Percentiles rank a stretch among this genome's conserved stretches.
These are phyloP conservation scores for Drosophila albomicans DNA, from an alignment of 1,140 invertebrate genomes.

Conservation along the genomic window DNA sequence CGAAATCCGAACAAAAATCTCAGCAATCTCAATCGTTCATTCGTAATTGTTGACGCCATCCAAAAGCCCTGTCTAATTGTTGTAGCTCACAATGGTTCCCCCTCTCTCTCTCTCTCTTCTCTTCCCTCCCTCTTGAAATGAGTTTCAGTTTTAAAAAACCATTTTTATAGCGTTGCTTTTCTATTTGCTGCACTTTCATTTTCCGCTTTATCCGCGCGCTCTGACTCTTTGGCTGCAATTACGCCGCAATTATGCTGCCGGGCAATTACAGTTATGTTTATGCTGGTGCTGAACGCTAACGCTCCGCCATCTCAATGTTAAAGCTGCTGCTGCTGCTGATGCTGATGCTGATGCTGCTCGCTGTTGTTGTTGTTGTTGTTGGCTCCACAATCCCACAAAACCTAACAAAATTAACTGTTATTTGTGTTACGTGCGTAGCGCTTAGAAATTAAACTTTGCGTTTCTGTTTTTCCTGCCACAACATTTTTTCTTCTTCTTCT, in stretches of 20 bases:
- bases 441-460: constrained; percentile 5
- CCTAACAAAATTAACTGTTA: constrained; percentile 46
- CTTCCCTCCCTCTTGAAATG: neutral
- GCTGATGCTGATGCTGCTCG: constrained; percentile 13
- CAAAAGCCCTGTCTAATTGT: constrained; percentile 31
- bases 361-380: neutral
- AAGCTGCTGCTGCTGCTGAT: constrained; percentile 17
- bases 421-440: constrained; percentile 50
- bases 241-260: constrained; percentile 51
- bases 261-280: constrained; percentile 55
- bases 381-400: constrained; percentile 33
- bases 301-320: constrained; percentile 1
- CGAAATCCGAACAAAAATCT: neutral
- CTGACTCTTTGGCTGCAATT: constrained; percentile 43
- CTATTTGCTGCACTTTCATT: constrained; percentile 58
- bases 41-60: constrained; percentile 22
- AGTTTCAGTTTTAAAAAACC: constrained; percentile 27
- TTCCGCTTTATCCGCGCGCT: constrained; percentile 27
- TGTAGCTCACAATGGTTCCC: neutral
- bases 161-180: constrained; percentile 22
- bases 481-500: constrained; percentile 11
- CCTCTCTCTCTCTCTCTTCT: neutral
- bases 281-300: constrained; percentile 6
- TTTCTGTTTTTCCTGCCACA: constrained; percentile 37
- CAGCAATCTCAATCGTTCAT: neutral